These are phyloP conservation scores for Chaetops frenatus DNA, from an alignment of 2,113 vertebrate species.

Conservation along the genomic window DNA sequence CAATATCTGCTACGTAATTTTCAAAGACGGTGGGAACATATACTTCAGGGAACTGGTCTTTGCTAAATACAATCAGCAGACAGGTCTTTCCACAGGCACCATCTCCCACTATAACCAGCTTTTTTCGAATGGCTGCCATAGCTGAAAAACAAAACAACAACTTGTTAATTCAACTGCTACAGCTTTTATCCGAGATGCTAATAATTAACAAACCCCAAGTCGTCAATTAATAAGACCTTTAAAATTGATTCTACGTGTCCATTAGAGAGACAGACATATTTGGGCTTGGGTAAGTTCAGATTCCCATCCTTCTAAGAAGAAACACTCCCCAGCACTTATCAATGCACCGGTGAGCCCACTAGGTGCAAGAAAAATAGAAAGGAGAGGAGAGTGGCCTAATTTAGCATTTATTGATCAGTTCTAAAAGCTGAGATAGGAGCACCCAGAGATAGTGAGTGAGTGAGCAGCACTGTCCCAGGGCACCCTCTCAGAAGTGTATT, in stretches of 20 bases:
- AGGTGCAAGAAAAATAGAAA: neutral
- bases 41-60: constrained; percentile 98
- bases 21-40: constrained; percentile 98
- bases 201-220: neutral
- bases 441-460: fast-evolving
- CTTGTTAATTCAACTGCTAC: neutral
- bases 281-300: neutral
- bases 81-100: constrained; percentile 98
- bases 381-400: neutral
- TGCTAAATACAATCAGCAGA: constrained; percentile 97
- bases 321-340: neutral
- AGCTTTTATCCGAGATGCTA: neutral
- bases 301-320: neutral
- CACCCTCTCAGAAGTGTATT: neutral
- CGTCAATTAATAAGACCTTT: neutral
- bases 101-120: constrained; percentile 98
- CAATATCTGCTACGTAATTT: constrained; percentile 98
- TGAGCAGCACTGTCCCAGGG: neutral
- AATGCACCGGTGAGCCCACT: neutral
- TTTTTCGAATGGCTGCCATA: constrained; percentile 99
- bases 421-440: neutral
- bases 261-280: neutral
- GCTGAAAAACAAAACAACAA: constrained; percentile 59
- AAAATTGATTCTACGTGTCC: neutral
- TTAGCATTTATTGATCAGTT: neutral